Base-by-base conservation (phyloP, 2,888 invertebrate species). In the Diadegma fenestrale region DNA sequence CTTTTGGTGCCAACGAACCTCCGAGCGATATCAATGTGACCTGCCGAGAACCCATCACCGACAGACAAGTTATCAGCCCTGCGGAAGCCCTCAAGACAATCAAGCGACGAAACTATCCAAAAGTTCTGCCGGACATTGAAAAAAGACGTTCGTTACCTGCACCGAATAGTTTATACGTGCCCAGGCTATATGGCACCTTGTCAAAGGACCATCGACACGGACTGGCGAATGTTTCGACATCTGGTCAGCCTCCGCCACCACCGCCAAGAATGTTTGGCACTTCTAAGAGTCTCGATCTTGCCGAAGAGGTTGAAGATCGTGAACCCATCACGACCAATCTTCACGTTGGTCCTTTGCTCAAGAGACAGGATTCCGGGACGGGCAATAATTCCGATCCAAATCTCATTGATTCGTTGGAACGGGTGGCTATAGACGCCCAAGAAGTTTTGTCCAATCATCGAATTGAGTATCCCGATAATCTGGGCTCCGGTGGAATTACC, bases 71-170 rank as follows among this genome's bases (percentile, higher is more conserved):
- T 17, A 92, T 96, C 61, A 96, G 96, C 8, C 95, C 96, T 0
- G 97, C 96, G 90, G 97, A 97, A 92, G 96, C 97, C 0, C 92
- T 97, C 75, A 94, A 95, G 85, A 96, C 96, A 45, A 97, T 98
- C 63, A 96, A 97, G 92, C 95, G 96, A 82, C 95, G 97, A 88
- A 98, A 97, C 92, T 98, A 96, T 91, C 98, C 98, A 0, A 98
- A 98, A 95, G 98, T 98, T 1, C 92, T 98, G 45, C 98, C 98
- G n/a, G 97, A 97, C 93, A 95, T 97, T 89, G 93, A 94, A 85
- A 93, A 93, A 83, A 87, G 94, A 41, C 90, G 93, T 3, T 94
- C 94, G 0, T 87, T 94, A 4, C 94, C 94, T 3, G 92, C 90
- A 0, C 93, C 91, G 51, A 92, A 84, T 72, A 90, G 90, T 22